Evolutionary conservation across 1,140 invertebrate species (phyloP).

Genomic region (Ericerus pela): DNA sequence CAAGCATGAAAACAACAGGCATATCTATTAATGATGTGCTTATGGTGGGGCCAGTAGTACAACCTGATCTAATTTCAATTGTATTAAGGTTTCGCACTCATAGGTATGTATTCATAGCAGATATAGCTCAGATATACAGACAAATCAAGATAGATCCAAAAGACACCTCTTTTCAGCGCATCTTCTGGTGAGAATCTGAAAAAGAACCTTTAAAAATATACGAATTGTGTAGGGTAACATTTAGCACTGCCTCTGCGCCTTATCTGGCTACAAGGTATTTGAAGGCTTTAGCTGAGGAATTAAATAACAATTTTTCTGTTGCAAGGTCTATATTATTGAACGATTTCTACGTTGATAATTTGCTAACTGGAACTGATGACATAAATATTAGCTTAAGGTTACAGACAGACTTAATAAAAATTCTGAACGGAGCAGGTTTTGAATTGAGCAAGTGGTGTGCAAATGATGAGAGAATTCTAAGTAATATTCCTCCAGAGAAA

Average conservation of each 20-base stretch:
- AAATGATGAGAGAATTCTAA: conserved; percentile 24
- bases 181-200: not conserved
- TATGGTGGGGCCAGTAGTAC: not conserved
- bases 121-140: not conserved
- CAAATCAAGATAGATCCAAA: not conserved
- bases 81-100: no score
- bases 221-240: conserved; percentile 30
- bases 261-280: conserved; percentile 28
- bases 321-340: conserved; percentile 21
- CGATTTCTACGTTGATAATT: conserved; percentile 32
- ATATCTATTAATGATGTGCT: not conserved
- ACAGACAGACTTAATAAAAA: conserved; percentile 18
- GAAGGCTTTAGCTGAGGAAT: conserved; percentile 22
- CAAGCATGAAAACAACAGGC: not conserved
- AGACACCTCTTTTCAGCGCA: not conserved
- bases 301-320: conserved; percentile 23
- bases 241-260: conserved; percentile 29
- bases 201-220: conserved; percentile 24
- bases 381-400: conserved; percentile 21
- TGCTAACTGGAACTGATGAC: conserved; percentile 25
- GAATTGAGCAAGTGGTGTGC: conserved; percentile 26
- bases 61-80: not conserved
- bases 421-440: conserved; percentile 20
- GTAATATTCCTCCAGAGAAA: conserved; percentile 13
- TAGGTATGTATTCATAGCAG: not conserved